Percentiles rank a stretch among this genome's conserved stretches.
Conservation (phyloP, 2,888 invertebrate genomes). For the Platycheirus albimanus region DNA sequence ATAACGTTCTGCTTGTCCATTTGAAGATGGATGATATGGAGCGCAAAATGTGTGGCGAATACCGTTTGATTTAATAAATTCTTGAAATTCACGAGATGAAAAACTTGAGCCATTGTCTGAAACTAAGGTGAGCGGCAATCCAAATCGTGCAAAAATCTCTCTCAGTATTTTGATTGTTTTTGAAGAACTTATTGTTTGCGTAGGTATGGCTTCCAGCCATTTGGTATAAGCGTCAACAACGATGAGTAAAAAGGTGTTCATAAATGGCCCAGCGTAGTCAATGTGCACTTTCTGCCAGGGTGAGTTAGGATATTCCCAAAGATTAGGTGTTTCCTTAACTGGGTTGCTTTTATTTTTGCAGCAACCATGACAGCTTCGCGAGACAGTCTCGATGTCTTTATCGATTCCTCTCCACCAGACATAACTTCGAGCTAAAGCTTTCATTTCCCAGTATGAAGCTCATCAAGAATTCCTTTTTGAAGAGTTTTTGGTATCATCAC, state of each 20-base stretch:
- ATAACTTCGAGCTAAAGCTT: slow-evolving; percentile 41
- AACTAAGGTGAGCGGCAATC: slow-evolving; percentile 25
- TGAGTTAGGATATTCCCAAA: slow-evolving; percentile 1
- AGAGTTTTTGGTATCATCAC: slow-evolving; percentile 47
- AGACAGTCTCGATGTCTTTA: slow-evolving; percentile 39
- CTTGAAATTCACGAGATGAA: slow-evolving; percentile 23
- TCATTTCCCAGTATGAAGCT: slow-evolving; percentile 25
- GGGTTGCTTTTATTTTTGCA: background rate
- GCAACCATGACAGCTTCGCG: slow-evolving; percentile 11
- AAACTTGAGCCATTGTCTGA: slow-evolving; percentile 45
- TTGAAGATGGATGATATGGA: slow-evolving; percentile 27
- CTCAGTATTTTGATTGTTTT: slow-evolving; percentile 26
- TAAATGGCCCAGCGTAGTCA: slow-evolving; percentile 39
- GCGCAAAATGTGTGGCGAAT: slow-evolving; percentile 35
- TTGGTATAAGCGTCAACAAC: slow-evolving; percentile 44
- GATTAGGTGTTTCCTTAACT: background rate
- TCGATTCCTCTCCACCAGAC: slow-evolving; percentile 44
- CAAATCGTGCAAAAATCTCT: slow-evolving; percentile 40
- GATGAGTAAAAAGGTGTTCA: slow-evolving; percentile 35
- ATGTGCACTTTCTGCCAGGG: slow-evolving; percentile 36
- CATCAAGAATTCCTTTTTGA: slow-evolving; percentile 25
- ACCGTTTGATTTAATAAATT: slow-evolving; percentile 25
- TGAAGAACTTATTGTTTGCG: slow-evolving; percentile 12
- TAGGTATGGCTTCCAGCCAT: slow-evolving; percentile 49
- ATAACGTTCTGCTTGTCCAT: slow-evolving; percentile 27